These are phyloP conservation scores for Triops longicaudatus DNA, from an alignment of 1,140 invertebrate genomes.

Conservation along the genomic window DNA sequence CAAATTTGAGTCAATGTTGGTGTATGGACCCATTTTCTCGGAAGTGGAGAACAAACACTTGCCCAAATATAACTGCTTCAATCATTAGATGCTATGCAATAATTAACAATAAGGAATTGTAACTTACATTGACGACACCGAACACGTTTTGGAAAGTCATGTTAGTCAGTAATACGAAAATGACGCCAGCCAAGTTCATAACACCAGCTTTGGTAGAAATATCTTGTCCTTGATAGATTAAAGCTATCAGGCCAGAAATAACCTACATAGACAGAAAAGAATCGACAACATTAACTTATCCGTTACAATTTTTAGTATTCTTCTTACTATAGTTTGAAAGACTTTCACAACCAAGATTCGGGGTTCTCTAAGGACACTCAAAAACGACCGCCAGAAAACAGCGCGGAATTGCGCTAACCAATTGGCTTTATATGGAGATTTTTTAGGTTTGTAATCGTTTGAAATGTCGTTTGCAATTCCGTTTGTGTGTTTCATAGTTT, in stretches of 20 bases:
- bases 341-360: conserved; percentile 78
- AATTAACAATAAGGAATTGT: background rate
- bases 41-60: too few species aligned
- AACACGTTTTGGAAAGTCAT: conserved; percentile 87
- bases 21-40: too few species aligned
- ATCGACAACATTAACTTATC: background rate
- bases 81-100: background rate
- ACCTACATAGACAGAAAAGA: conserved; percentile 50
- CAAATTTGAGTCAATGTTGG: too few species aligned
- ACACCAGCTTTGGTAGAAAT: conserved; percentile 72
- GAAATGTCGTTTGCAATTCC: conserved; percentile 25
- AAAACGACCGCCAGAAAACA: conserved; percentile 81
- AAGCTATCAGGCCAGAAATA: conserved; percentile 72
- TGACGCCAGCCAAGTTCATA: conserved; percentile 91
- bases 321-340: conserved; percentile 74
- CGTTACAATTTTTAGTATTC: conserved; percentile 32
- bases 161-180: conserved; percentile 85
- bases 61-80: too few species aligned
- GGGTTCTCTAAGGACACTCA: conserved; percentile 79
- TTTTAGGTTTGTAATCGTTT: conserved; percentile 25
- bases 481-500: conserved; percentile 23
- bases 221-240: conserved; percentile 79
- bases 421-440: conserved; percentile 66
- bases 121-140: conserved; percentile 75
- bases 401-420: conserved; percentile 82